Evolutionary conservation across 2,113 vertebrate species (phyloP), one percentile per base, ranked within the genome.

Genomic region (Pitta sordida): DNA sequence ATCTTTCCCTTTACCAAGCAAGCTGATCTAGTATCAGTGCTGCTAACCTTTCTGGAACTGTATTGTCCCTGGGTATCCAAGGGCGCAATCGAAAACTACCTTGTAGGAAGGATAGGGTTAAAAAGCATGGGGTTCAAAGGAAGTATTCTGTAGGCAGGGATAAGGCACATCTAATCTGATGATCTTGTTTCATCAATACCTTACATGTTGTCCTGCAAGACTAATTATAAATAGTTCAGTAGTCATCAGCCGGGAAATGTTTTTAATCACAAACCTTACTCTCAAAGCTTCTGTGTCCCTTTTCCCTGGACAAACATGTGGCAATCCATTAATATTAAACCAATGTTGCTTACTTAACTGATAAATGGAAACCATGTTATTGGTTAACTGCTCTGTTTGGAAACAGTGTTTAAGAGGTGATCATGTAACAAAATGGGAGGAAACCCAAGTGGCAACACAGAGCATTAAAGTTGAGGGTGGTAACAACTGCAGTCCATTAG

Each of bases 281-380:
- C 79, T 64, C 77, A 63, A 82, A 71, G 10, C 11, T 71, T 84
- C 89, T 79, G 67, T 82, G 78, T 85, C 62, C 56, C 65, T 94
- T 92, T 49, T 75, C 41, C 21, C 34, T 87, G 69, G 24, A 71
- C 41, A 93, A 95, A 91, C 16, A 80, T 41, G 65, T 83, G 56
- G 67, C 46, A 83, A 88, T n/a, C 44, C 21, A 76, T 91, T 89
- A 91, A 94, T 90, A 83, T 94, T 86, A 79, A 89, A 92, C 73
- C 44, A 87, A 60, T 30, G 32, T 43, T 89, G 56, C 63, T 89
- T 95, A 48, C 75, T 95, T 84, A 75, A 73, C 43, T 86, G 74
- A 82, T 82, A 79, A 77, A 78, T 39, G 12, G 19, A 43, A 75
- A 60, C 30, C 23, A n/a, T 8, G 37, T 48, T 78, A 62, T 58